Evolutionary conservation across 2,888 invertebrate species (phyloP).

Genomic region (Ochropleura leucogaster): DNA sequence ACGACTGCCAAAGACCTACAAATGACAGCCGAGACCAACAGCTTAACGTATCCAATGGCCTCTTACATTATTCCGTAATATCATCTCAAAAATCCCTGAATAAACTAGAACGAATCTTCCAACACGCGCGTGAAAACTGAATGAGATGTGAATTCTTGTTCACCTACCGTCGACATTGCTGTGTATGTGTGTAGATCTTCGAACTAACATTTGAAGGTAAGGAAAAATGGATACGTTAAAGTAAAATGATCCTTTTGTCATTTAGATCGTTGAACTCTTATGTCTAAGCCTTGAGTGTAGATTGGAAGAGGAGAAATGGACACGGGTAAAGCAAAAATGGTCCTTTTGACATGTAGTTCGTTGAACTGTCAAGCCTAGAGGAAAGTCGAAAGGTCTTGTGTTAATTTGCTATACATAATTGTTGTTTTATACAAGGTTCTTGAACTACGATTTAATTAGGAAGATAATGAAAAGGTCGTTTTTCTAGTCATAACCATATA

Average conservation of each 20-base stretch:
- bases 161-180: constrained; percentile 38
- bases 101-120: constrained; percentile 46
- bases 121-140: constrained; percentile 46
- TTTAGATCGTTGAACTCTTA: constrained; percentile 16
- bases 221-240: constrained; percentile 31
- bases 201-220: neutral
- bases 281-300: neutral
- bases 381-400: constrained; percentile 7
- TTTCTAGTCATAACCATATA: constrained; percentile 6
- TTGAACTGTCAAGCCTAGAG: constrained; percentile 26
- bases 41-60: neutral
- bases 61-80: constrained; percentile 12
- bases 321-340: neutral
- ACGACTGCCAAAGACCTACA: no score
- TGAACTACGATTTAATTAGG: constrained; percentile 25
- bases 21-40: no score
- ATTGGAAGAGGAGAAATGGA: constrained; percentile 13
- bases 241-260: neutral
- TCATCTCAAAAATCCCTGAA: constrained; percentile 26
- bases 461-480: neutral
- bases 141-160: constrained; percentile 41
- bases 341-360: neutral
- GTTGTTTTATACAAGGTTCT: neutral
- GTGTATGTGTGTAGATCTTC: constrained; percentile 11
- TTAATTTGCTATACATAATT: neutral